These are phyloP conservation scores for Synodontis membranacea DNA, from an alignment of 2,113 vertebrate genomes.

Conservation along the genomic window DNA sequence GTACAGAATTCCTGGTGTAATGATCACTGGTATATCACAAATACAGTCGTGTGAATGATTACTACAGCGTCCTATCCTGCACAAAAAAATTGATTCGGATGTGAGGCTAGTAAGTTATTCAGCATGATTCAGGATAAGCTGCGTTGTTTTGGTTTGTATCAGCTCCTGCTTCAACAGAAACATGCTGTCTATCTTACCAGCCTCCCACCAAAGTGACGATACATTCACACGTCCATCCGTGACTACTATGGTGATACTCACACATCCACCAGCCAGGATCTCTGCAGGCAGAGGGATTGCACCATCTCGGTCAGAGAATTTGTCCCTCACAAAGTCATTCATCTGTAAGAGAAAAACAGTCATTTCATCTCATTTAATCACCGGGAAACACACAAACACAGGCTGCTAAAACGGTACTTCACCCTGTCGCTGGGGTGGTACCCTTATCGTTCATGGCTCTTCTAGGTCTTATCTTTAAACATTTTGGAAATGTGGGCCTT, in stretches of 20 bases:
- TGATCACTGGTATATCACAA: no score
- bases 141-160: background rate
- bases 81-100: no score
- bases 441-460: background rate
- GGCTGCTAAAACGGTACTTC: background rate
- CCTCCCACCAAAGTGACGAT: background rate
- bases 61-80: no score
- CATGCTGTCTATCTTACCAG: background rate
- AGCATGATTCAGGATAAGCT: background rate
- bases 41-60: no score
- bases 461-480: no score
- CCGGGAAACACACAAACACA: background rate
- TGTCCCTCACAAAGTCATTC: constrained; percentile 97
- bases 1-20: no score
- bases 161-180: background rate
- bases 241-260: constrained; percentile 80
- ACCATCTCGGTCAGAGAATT: constrained; percentile 85
- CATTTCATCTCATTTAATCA: background rate
- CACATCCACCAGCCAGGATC: constrained; percentile 90
- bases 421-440: background rate
- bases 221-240: background rate
- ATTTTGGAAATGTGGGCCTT: background rate
- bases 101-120: no score
- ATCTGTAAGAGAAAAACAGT: constrained; percentile 72
- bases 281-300: constrained; percentile 85